Evolutionary conservation across 2,888 invertebrate genomes (phyloP).

Genomic region (Amphimallon solstitiale): DNA sequence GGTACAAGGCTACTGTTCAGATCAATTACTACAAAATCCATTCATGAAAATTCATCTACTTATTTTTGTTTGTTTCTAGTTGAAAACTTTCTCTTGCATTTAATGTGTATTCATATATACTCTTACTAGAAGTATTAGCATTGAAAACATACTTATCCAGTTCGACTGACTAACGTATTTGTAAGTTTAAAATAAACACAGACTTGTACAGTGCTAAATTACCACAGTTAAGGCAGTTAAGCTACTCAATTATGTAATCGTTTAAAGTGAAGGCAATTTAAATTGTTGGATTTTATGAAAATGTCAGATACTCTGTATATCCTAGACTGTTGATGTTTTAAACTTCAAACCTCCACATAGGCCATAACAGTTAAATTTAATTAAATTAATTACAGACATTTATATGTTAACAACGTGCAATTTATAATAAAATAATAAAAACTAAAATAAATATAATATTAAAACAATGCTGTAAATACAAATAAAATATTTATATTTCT

Average conservation of each 20-base stretch:
- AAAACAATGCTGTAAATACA: constrained; percentile 20
- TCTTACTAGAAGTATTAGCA: not conserved
- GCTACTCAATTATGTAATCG: constrained; percentile 26
- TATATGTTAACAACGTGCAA: not conserved
- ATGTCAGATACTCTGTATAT: constrained; percentile 7
- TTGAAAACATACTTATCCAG: constrained; percentile 8
- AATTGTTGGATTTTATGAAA: constrained; percentile 29
- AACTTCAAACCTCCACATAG: not conserved
- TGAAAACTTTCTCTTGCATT: no score
- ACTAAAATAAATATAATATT: not conserved
- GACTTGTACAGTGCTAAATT: constrained; percentile 35
- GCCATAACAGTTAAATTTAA: constrained; percentile 6
- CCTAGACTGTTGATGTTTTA: constrained; percentile 2
- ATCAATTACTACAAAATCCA: no score
- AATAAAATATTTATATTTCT: constrained; percentile 28
- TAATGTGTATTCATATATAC: not conserved
- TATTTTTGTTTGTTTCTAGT: no score
- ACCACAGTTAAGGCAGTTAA: constrained; percentile 32
- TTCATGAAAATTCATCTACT: no score
- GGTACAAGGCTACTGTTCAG: no score
- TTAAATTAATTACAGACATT: constrained; percentile 6
- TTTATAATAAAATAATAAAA: not conserved
- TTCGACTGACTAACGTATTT: constrained; percentile 23
- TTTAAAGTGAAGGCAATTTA: constrained; percentile 23
- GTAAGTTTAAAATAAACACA: constrained; percentile 23